phyloP scores from a whole-genome alignment of 2,113 vertebrate species.

The Argyrosomus japonicus region DNA sequence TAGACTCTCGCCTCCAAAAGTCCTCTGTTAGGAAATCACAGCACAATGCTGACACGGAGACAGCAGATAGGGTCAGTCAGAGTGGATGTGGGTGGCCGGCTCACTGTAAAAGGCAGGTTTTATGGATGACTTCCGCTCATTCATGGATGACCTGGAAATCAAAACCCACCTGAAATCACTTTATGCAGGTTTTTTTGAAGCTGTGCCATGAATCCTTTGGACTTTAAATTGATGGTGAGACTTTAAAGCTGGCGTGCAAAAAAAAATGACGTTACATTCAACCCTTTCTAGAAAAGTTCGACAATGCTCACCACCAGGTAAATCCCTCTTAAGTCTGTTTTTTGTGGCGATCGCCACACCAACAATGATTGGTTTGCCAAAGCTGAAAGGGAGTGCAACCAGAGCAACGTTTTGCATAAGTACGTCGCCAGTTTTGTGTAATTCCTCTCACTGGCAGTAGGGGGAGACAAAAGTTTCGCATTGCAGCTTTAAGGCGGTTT shows the following conservation, averaged over 20 bases:
- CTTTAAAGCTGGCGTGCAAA: no score
- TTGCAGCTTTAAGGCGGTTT: neutral
- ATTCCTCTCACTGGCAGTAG: no score
- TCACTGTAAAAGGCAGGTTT: conserved; percentile 23
- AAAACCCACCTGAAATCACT: conserved; percentile 24
- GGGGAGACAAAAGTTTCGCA: no score
- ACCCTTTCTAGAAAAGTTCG: no score
- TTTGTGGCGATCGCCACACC: no score
- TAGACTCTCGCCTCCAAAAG: neutral
- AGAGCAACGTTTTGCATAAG: no score
- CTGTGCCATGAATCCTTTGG: neutral
- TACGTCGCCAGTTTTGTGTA: no score
- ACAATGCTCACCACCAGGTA: no score
- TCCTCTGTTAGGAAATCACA: neutral
- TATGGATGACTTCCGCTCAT: conserved; percentile 27
- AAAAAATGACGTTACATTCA: no score
- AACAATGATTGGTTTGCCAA: no score
- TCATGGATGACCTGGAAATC: conserved; percentile 6
- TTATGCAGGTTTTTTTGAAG: conserved; percentile 20
- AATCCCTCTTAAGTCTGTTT: no score
- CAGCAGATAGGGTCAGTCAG: conserved; percentile 1
- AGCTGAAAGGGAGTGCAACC: no score
- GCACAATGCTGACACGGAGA: conserved; percentile 7
- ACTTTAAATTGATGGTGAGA: neutral
- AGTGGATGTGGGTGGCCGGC: conserved; percentile 14